Evolutionary conservation across 1,140 invertebrate genomes (phyloP), one percentile per base, ranked within the genome.

Genomic region (Camponotus floridanus): DNA sequence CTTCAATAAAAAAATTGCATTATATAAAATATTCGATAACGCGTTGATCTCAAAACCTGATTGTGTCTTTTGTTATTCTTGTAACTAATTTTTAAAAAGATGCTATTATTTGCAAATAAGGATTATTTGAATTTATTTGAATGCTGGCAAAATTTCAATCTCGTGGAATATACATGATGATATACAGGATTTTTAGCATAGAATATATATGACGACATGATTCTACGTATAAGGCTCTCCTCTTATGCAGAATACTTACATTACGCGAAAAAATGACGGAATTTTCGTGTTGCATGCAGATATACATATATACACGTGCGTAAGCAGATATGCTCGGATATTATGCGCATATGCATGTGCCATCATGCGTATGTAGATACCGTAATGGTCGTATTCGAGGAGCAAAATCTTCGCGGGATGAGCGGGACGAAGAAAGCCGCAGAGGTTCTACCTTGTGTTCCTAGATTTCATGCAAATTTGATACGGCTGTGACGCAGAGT

Each of bases 401-500:
- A 76, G 61, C 45, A 42, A 61, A 78, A 85, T 85, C 18, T 62
- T 78, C 42, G 59, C 57, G 59, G 74, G 71, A 73, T 51, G 39
- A 61, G 73, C 31, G 4, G 71, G 21, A 59, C 48, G 81, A 85
- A 76, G 73, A 85, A 85, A 78, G 13, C 73, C 64, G 21, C 59
- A 13, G 71, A 51, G 73, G 61, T 65, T 85, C 73, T 78, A 67
- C 73, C 45, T 39, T 85, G 59, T 85, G 81, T 78, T 85, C 61
- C 81, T 45, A 67, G 73, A 85, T 85, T 85, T 85, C 73, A 85
- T 85, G 81, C 81, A 85, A 85, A 85, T 85, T 85, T 85, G 73
- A 85, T 85, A 85, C 45, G 48, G n/a, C 61, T 76, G 73, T 85
- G 39, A 85, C 62, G 73, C 59, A 9, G 48, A 85, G 73, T 85